Evolutionary conservation across 2,113 vertebrate species (phyloP), one percentile per base, ranked within the genome.

Genomic region (Phyllostomus discolor): DNA sequence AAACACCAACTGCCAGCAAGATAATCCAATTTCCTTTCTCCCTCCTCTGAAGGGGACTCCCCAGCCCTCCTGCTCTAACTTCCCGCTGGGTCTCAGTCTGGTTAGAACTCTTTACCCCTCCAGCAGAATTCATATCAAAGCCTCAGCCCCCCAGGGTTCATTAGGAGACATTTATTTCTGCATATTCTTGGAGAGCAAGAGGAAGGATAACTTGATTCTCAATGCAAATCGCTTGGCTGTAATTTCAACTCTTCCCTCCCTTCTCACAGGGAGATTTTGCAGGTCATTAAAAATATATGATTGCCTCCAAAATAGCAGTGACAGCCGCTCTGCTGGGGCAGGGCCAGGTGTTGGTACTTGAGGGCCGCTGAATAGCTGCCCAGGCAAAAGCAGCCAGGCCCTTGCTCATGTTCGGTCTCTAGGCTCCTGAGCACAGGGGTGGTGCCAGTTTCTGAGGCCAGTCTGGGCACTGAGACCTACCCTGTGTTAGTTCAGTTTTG

Each of bases 131-230:
- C 97, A 98, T 98, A 98, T 99, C 98, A 99, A 99, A 99, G 98
- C 96, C 90, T 95, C 94, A 95, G 89, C 82, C 97, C 98, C 97
- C 96, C 97, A 95, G 98, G 97, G 98, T 97, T 98, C 98, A 98
- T 98, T 99, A 98, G 97, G 96, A 98, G 97, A 97, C 98, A 98
- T 98, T 98, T 98, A 98, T 98, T 98, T 98, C 97, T 98, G 98
- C 98, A 98, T 98, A 98, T 98, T 98, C 97, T 46, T 62, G 93
- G 93, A 90, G 95, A 97, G 97, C 94, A 90, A 91, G 95, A 97
- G 96, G 94, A 86, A 97, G 97, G 97, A 97, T 97, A 98, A 98
- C 96, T 98, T 98, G 96, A 98, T 98, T 98, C 98, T 92, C 92
- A 98, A 98, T 98, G 98, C 97, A 98, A 97, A 98, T 98, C 89